These are phyloP conservation scores for Eulemur coronatus DNA, from an alignment of 2,797 vertebrate species.

Conservation along the genomic window DNA sequence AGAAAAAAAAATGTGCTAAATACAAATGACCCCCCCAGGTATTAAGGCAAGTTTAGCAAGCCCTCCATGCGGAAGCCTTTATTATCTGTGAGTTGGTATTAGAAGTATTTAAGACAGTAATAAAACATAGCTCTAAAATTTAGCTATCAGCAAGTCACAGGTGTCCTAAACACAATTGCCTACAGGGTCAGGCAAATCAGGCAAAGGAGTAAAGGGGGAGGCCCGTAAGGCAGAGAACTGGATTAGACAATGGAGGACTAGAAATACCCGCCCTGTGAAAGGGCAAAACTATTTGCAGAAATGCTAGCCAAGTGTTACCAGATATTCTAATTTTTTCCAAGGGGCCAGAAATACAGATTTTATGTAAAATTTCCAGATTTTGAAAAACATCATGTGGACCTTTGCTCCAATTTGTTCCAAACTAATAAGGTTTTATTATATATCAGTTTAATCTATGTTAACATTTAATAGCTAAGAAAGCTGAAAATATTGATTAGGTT, in stretches of 20 bases:
- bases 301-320: background rate
- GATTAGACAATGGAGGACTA: background rate
- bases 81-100: background rate
- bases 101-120: background rate
- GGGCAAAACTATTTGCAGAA: background rate
- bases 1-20: background rate
- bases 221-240: background rate
- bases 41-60: background rate
- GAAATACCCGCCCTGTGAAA: background rate
- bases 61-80: background rate
- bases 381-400: background rate
- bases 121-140: background rate
- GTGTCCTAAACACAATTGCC: background rate
- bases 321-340: background rate
- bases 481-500: background rate
- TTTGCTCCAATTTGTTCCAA: background rate
- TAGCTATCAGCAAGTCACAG: background rate
- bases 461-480: background rate
- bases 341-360: background rate
- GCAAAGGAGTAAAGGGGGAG: background rate
- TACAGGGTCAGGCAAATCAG: background rate
- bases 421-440: background rate
- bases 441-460: background rate
- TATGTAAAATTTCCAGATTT: background rate
- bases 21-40: background rate